Conservation (phyloP, 2,113 vertebrate species). For the mouse (Mus musculus) region DNA sequence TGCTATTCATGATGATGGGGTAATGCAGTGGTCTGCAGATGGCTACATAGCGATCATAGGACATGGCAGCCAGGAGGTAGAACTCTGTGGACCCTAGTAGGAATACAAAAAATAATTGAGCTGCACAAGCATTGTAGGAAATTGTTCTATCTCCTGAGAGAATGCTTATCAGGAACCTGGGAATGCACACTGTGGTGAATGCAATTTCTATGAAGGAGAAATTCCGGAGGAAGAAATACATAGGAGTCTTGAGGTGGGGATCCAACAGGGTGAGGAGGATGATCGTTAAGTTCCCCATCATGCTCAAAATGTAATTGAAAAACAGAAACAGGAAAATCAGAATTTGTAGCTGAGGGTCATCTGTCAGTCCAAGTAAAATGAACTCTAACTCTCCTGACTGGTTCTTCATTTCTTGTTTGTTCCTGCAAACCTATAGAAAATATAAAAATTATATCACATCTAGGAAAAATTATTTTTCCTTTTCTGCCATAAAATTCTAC, state of each 20-base stretch:
- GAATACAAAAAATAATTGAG: conserved; percentile 61
- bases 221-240: conserved; percentile 63
- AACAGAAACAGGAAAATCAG: background rate
- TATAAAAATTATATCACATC: background rate
- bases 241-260: conserved; percentile 49
- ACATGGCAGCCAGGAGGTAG: background rate
- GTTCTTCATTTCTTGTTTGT: conserved; percentile 63
- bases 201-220: conserved; percentile 70
- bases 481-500: background rate
- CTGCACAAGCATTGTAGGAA: conserved; percentile 38
- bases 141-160: conserved; percentile 51
- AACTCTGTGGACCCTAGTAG: background rate
- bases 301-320: conserved; percentile 47
- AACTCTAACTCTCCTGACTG: conserved; percentile 42
- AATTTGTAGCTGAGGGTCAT: background rate
- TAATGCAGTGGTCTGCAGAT: background rate
- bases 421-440: background rate
- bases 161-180: no score
- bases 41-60: background rate
- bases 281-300: conserved; percentile 42
- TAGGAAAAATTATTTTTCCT: background rate
- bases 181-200: no score
- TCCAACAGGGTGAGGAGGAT: conserved; percentile 56
- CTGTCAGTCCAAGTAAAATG: conserved; percentile 47
- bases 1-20: background rate